These are phyloP conservation scores for Coracias cyanogaster DNA, from an alignment of 2,797 vertebrate species.

Conservation along the genomic window DNA sequence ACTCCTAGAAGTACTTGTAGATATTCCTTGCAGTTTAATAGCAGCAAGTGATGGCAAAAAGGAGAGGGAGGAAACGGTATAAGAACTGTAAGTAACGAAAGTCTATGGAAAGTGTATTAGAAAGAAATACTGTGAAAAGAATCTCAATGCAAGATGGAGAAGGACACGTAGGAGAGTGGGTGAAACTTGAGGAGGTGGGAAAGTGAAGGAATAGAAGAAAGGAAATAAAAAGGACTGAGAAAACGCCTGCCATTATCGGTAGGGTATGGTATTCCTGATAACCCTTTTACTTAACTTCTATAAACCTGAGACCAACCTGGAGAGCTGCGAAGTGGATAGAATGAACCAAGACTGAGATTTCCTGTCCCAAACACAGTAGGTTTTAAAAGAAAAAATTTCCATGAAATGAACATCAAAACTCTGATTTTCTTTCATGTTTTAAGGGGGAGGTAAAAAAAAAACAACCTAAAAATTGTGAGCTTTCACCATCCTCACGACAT, in stretches of 20 bases:
- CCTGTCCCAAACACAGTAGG: constrained; percentile 17
- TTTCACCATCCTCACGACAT: background rate
- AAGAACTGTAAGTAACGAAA: background rate
- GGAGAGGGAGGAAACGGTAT: background rate
- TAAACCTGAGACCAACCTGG: constrained; percentile 41
- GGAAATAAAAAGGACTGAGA: background rate
- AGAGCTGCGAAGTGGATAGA: constrained; percentile 53
- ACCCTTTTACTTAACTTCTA: constrained; percentile 41
- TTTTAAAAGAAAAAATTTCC: constrained; percentile 59
- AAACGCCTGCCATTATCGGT: background rate
- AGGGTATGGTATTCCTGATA: background rate
- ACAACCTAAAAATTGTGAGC: background rate
- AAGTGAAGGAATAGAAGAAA: background rate
- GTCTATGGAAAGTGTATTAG: background rate
- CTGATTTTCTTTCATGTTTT: background rate
- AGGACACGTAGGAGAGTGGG: background rate
- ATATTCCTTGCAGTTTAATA: background rate
- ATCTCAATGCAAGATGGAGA: background rate
- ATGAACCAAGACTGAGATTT: constrained; percentile 59
- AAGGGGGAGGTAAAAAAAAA: background rate
- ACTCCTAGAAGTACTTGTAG: background rate
- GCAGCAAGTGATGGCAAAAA: background rate
- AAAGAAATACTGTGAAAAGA: background rate
- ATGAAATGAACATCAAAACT: constrained; percentile 14
- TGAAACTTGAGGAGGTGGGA: background rate